Base-by-base conservation (phyloP, 2,888 invertebrate species). In the Synanthedon formicaeformis region DNA sequence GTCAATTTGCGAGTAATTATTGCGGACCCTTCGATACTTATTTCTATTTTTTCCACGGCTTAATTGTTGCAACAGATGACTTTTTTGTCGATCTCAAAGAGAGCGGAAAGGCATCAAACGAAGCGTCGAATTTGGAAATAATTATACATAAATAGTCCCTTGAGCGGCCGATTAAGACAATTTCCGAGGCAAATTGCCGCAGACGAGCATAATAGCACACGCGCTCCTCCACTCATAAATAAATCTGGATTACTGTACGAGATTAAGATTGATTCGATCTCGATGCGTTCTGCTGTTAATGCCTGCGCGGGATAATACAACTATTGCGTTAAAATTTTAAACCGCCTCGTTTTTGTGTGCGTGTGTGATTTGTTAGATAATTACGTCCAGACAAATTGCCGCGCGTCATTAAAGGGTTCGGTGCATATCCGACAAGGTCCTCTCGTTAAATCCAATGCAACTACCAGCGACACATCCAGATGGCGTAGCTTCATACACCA, bases 141-240 rank as follows among this genome's bases (percentile, higher is more conserved):
- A 87, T 87, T 87, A 87, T 87, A 87, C 84, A 87, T 87, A 87
- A 87, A 87, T 86, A 87, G 87, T 87, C 87, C 87, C 87, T 87
- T 87, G 87, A 87, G 87, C 87, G 87, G 78, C 78, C 87, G 87
- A 87, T 87, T 87, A 87, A 87, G 86, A 87, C 87, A 87, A 87
- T 87, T 87, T 86, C 85, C 81, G 84, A 85, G 73, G 86, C 81
- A 87, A 87, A 87, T 87, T 87, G 87, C 86, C 73, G 83, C 87
- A 83, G 87, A 87, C 86, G 87, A 82, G 81, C 72, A 86, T 87
- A 87, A 87, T 87, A 87, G 87, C 87, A 86, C 85, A 86, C 85
- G 81, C 79, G 75, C 74, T 74, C 75, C 73, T 61, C 80, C 75
- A 73, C 75, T 85, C 87, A 84, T 87, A 87, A 87, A 87, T 87